These are phyloP conservation scores for Mimachlamys varia DNA, from an alignment of 2,888 invertebrate genomes.

Conservation along the genomic window DNA sequence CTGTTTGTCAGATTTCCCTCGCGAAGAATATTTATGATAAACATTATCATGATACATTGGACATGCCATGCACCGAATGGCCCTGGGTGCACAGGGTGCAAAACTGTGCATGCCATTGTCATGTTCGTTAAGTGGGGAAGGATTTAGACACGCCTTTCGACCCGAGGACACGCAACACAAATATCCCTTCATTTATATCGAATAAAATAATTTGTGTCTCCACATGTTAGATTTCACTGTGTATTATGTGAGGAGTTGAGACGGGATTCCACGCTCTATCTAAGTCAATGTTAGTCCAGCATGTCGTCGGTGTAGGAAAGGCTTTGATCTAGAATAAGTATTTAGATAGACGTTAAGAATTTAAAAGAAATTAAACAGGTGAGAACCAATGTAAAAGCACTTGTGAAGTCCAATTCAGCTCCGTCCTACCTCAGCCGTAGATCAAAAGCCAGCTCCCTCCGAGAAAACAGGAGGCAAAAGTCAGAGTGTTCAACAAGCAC, in stretches of 20 bases:
- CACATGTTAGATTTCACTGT: not conserved
- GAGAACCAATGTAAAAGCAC: not conserved
- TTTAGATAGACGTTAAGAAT: conserved; percentile 28
- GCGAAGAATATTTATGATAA: not conserved
- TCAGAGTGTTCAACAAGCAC: not conserved
- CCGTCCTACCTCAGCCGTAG: not conserved
- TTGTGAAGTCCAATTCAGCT: not conserved
- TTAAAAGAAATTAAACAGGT: conserved; percentile 2
- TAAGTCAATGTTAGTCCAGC: conserved; percentile 23
- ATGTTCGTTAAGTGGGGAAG: not conserved
- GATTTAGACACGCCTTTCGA: not conserved
- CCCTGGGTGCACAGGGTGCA: not conserved
- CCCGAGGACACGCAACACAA: not conserved
- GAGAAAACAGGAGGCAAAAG: conserved; percentile 3
- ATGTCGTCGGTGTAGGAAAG: not conserved
- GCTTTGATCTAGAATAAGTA: not conserved
- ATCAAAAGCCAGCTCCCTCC: not conserved
- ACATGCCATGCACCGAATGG: not conserved
- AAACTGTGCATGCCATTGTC: not conserved
- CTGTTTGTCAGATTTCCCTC: not conserved
- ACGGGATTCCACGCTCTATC: not conserved
- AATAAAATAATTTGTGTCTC: not conserved
- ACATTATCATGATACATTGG: not conserved
- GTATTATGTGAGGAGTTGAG: not conserved
- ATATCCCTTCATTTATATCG: not conserved